These are phyloP conservation scores for Catocala sponsa DNA, from an alignment of 2,888 invertebrate species.

Conservation along the genomic window DNA sequence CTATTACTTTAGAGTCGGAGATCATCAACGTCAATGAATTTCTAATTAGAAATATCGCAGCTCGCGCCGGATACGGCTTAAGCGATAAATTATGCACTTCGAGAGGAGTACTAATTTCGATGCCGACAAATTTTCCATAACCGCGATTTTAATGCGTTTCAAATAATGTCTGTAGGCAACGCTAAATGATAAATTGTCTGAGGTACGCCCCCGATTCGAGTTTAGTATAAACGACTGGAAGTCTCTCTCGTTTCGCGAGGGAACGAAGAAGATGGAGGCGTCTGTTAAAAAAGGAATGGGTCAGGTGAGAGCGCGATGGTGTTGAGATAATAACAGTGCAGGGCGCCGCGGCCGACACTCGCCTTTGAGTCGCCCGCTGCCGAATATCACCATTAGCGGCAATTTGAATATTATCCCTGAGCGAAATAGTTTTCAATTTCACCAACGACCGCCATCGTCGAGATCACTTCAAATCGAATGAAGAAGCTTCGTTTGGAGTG, in stretches of 20 bases:
- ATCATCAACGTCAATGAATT: slow-evolving; percentile 78
- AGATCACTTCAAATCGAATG: slow-evolving; percentile 26
- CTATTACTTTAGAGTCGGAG: slow-evolving; percentile 39
- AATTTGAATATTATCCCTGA: slow-evolving; percentile 76
- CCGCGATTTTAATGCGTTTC: slow-evolving; percentile 87
- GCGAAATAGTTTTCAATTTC: slow-evolving; percentile 74
- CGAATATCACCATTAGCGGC: slow-evolving; percentile 80
- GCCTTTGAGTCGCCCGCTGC: slow-evolving; percentile 80
- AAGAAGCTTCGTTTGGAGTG: slow-evolving; percentile 23
- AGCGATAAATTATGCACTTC: slow-evolving; percentile 85
- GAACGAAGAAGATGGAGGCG: slow-evolving; percentile 76
- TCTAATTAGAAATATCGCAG: slow-evolving; percentile 79
- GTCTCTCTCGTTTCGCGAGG: slow-evolving; percentile 67
- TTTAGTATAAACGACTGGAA: slow-evolving; percentile 77
- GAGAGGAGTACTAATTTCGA: slow-evolving; percentile 85
- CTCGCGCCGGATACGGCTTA: slow-evolving; percentile 76
- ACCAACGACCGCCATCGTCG: slow-evolving; percentile 48
- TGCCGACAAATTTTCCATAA: slow-evolving; percentile 87
- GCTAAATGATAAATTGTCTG: slow-evolving; percentile 87
- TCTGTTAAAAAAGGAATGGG: slow-evolving; percentile 84
- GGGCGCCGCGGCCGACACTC: slow-evolving; percentile 63
- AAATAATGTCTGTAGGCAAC: slow-evolving; percentile 88
- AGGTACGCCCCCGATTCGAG: slow-evolving; percentile 82
- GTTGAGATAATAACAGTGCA: slow-evolving; percentile 88
- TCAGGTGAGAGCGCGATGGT: slow-evolving; percentile 85